phyloP scores from a whole-genome alignment of 2,113 vertebrate species.

The Vicugna pacos region DNA sequence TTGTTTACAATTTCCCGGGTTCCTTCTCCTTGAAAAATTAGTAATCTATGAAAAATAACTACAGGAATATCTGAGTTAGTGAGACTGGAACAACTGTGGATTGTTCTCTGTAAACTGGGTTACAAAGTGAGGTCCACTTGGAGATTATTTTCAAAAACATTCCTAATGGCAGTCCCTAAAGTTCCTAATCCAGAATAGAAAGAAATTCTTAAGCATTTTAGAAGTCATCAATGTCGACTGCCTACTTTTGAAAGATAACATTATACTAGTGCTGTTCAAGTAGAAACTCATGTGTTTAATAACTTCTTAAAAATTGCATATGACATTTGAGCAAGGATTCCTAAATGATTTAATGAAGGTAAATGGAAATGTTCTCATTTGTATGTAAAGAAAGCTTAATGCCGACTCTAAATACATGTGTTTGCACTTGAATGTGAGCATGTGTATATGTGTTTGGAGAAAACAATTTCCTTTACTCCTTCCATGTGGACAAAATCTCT shows the following conservation, averaged over 20 bases:
- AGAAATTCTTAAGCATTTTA: neutral
- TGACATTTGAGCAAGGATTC: neutral
- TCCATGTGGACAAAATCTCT: neutral
- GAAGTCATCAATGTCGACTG: neutral
- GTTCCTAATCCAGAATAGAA: neutral
- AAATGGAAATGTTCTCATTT: neutral
- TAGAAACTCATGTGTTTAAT: neutral
- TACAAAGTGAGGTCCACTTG: neutral
- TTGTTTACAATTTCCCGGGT: conserved; percentile 37
- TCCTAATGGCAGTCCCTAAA: neutral
- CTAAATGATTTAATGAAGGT: neutral
- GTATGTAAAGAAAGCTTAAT: neutral
- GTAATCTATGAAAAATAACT: conserved; percentile 1
- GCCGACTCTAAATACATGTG: neutral
- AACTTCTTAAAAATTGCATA: neutral
- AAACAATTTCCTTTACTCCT: neutral
- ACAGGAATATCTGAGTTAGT: neutral
- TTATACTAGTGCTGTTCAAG: neutral
- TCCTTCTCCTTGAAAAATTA: neutral
- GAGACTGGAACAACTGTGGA: neutral
- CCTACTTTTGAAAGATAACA: neutral
- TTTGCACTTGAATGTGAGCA: neutral
- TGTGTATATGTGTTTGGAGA: neutral
- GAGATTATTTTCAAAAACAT: neutral
- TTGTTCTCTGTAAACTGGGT: neutral